phyloP scores from a whole-genome alignment of 1,140 invertebrate species.

The Heterodera carotae region DNA sequence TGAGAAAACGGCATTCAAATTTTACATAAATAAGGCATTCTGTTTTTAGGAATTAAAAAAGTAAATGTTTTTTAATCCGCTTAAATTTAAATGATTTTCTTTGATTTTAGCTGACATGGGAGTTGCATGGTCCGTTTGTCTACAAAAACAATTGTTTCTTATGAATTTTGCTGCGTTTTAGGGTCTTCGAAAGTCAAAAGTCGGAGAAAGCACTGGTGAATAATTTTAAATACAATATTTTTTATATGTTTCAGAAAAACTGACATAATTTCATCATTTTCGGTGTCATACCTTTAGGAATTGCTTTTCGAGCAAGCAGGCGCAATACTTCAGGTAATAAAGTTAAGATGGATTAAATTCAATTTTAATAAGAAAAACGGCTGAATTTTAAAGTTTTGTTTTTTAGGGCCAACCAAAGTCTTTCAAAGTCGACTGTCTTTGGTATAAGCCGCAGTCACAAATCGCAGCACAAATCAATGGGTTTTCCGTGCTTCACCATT shows the following conservation, averaged over 20 bases:
- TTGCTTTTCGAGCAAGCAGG: conserved; percentile 42
- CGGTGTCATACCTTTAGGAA: too few species aligned
- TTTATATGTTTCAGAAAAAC: background rate
- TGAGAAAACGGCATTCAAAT: background rate
- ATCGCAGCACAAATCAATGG: conserved; percentile 35
- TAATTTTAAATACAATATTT: background rate
- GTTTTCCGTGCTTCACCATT: conserved; percentile 50
- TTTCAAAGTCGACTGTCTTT: conserved; percentile 45
- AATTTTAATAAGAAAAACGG: background rate
- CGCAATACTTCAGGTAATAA: conserved; percentile 26
- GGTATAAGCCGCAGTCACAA: conserved; percentile 27
- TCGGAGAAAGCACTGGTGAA: background rate
- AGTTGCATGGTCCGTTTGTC: background rate
- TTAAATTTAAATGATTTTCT: too few species aligned
- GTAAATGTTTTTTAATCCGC: too few species aligned
- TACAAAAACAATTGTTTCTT: too few species aligned
- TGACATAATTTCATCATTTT: conserved; percentile 5
- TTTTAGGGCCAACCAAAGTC: conserved; percentile 16
- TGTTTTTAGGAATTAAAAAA: background rate
- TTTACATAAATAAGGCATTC: background rate
- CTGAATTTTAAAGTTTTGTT: background rate
- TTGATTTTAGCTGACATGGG: background rate
- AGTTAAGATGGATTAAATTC: too few species aligned
- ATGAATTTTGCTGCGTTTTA: background rate
- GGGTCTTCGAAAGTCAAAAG: background rate